phyloP scores from a whole-genome alignment of 2,113 vertebrate species.

The Garra rufa region DNA sequence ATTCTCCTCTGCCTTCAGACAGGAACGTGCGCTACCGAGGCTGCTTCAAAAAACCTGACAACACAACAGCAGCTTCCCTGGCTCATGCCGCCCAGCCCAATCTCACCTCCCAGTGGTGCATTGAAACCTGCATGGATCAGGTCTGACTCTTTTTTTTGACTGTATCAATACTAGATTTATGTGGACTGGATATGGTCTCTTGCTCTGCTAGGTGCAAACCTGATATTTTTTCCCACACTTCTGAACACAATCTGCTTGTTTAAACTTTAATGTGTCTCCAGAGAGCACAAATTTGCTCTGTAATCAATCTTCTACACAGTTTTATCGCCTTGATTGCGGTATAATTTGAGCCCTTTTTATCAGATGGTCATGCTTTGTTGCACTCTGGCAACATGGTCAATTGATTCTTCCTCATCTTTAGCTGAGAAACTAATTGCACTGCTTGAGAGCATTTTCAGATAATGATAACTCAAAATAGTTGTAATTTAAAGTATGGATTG shows the following conservation, averaged over 20 bases:
- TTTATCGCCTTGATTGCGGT: slow-evolving; percentile 30
- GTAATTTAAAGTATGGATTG: slow-evolving; percentile 16
- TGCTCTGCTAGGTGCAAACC: background rate
- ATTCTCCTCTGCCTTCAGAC: slow-evolving; percentile 69
- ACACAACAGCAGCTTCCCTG: slow-evolving; percentile 76
- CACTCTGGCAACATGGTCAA: slow-evolving; percentile 42
- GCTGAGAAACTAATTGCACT: slow-evolving; percentile 45
- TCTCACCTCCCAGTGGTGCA: slow-evolving; percentile 81
- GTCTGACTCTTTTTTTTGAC: slow-evolving; percentile 66
- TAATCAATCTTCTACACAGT: slow-evolving; percentile 52
- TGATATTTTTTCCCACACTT: slow-evolving; percentile 32
- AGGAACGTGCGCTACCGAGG: slow-evolving; percentile 82
- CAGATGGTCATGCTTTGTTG: slow-evolving; percentile 23
- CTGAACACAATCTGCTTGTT: slow-evolving; percentile 51
- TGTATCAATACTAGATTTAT: slow-evolving; percentile 35
- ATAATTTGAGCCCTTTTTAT: slow-evolving; percentile 41
- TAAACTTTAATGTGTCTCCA: slow-evolving; percentile 52
- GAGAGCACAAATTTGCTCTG: slow-evolving; percentile 51
- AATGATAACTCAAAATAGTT: slow-evolving; percentile 42
- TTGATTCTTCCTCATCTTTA: slow-evolving; percentile 28
- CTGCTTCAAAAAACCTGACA: slow-evolving; percentile 82
- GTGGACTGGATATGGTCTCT: slow-evolving; percentile 35
- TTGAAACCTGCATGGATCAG: slow-evolving; percentile 84
- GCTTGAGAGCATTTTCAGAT: slow-evolving; percentile 27
- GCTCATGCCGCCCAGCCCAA: slow-evolving; percentile 76